Base-by-base conservation (phyloP, 2,113 vertebrate genomes). In the rabbit (Oryctolagus cuniculus) region DNA sequence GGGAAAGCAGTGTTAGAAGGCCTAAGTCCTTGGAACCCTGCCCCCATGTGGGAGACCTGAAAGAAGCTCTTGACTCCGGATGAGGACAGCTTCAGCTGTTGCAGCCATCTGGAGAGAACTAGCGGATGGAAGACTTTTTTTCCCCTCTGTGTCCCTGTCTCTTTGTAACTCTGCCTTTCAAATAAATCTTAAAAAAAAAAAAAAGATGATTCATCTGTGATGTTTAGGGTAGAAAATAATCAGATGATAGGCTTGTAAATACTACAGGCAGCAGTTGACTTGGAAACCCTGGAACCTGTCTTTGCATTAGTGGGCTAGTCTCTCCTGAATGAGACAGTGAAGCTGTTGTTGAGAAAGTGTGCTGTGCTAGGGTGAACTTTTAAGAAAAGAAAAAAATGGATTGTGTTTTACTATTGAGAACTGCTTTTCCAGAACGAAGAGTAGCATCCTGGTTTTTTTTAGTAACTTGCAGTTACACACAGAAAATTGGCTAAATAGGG, bases 351-450 rank as follows among this genome's bases (percentile, higher is more conserved):
- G 78, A 38, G 69, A 53, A n/a, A 27, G 21, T 64, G 13, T 66
- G 24, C 29, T 25, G 25, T 61, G 0, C n/a, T 84, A n/a, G 83
- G n/a, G 9, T 79, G 31, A 93, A n/a, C 12, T 63, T 63, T 44
- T 44, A 44, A 44, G 81, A 82, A 55, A 70, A 13, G 73, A 73
- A 51, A 75, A 63, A 51, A 79, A 63, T 5, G 51, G 53, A 15
- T 73, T 66, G 13, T 13, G 27, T 25, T 22, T 70, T 72, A 67
- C 44, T 86, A 17, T 51, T n/a, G 34, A 27, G 17, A 49, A 72
- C 77, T 95, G 66, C 69, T 44, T 55, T 91, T 69, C 51, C 81
- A 87, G 67, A 87, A 91, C 61, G 21, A 67, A 12, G 61, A 78
- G 38, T 58, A 64, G 17, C 19, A 12, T 55, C 5, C 10, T 34